Evolutionary conservation across 2,888 invertebrate species (phyloP).

Genomic region (Drosophila limbata): DNA sequence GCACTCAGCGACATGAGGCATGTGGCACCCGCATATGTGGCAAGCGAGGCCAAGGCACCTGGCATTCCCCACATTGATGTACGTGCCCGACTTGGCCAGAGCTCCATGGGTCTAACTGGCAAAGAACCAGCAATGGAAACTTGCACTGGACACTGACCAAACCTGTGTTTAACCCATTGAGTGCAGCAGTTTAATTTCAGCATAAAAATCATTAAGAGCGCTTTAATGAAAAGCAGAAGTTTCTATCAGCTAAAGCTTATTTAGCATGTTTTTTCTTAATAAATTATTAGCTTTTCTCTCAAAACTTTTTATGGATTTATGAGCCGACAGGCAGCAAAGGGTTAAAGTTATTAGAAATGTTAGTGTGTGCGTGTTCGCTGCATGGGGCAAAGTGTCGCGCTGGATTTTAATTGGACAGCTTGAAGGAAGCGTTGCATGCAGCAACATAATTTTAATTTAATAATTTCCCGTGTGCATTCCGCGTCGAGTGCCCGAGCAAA

Average conservation of each 20-base stretch:
- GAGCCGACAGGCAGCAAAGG: background rate
- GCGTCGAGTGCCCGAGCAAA: conserved; percentile 1
- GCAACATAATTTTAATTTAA: conserved; percentile 79
- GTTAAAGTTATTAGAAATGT: conserved; percentile 13
- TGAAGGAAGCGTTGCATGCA: conserved; percentile 64
- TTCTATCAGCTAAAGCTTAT: background rate
- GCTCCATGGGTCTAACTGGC: background rate
- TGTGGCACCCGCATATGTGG: conserved; percentile 48
- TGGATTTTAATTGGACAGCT: conserved; percentile 67
- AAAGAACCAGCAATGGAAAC: conserved; percentile 3
- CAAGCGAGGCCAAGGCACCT: conserved; percentile 42
- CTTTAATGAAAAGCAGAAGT: background rate
- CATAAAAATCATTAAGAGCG: background rate
- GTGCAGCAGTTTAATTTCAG: background rate
- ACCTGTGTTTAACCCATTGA: conserved; percentile 40
- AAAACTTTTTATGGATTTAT: background rate
- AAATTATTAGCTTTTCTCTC: background rate
- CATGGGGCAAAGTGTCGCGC: conserved; percentile 40
- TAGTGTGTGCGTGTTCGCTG: conserved; percentile 6
- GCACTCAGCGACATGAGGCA: conserved; percentile 50
- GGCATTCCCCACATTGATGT: conserved; percentile 36
- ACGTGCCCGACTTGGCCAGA: conserved; percentile 38
- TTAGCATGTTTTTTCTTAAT: background rate
- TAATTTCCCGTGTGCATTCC: conserved; percentile 70
- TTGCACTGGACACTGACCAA: conserved; percentile 11